phyloP scores from a whole-genome alignment of 2,113 vertebrate species.

The Collichthys lucidus region DNA sequence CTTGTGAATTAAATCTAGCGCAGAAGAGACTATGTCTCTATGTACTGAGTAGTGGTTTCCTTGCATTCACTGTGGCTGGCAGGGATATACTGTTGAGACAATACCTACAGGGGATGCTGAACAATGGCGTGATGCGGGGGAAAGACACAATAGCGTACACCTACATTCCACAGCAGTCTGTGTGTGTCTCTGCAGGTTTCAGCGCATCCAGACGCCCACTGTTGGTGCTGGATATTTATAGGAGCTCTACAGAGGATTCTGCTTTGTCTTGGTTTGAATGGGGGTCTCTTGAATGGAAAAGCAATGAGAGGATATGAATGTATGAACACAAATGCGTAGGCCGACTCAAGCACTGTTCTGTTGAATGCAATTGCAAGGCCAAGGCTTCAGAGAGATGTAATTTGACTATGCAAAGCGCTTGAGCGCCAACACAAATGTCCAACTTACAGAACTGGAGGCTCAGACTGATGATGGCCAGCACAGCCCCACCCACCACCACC shows the following conservation, averaged over 20 bases:
- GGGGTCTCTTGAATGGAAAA: slow-evolving; percentile 18
- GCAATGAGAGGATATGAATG: slow-evolving; percentile 35
- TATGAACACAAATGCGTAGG: slow-evolving; percentile 5
- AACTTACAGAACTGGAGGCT: slow-evolving; percentile 96
- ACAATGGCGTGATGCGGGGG: slow-evolving; percentile 56
- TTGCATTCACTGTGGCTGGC: slow-evolving; percentile 54
- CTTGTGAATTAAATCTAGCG: slow-evolving; percentile 2
- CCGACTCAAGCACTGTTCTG: neutral
- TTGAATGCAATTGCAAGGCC: neutral
- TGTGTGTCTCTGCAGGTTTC: neutral
- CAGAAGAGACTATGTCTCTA: neutral
- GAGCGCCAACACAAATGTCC: neutral
- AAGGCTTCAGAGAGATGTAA: neutral
- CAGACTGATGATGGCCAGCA: slow-evolving; percentile 92
- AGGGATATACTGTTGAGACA: slow-evolving; percentile 47
- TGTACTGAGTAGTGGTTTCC: slow-evolving; percentile 49
- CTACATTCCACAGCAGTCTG: slow-evolving; percentile 36
- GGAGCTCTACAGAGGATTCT: slow-evolving; percentile 46
- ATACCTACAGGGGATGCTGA: slow-evolving; percentile 56
- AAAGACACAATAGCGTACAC: slow-evolving; percentile 31
- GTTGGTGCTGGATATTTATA: slow-evolving; percentile 56
- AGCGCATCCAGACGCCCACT: slow-evolving; percentile 23
- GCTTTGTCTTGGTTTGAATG: slow-evolving; percentile 66
- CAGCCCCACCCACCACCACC: slow-evolving; percentile 91
- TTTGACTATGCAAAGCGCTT: neutral